Percentiles rank a stretch among this genome's conserved stretches.
Conservation (phyloP, 1,140 invertebrate species). For the Ladona fulva region DNA sequence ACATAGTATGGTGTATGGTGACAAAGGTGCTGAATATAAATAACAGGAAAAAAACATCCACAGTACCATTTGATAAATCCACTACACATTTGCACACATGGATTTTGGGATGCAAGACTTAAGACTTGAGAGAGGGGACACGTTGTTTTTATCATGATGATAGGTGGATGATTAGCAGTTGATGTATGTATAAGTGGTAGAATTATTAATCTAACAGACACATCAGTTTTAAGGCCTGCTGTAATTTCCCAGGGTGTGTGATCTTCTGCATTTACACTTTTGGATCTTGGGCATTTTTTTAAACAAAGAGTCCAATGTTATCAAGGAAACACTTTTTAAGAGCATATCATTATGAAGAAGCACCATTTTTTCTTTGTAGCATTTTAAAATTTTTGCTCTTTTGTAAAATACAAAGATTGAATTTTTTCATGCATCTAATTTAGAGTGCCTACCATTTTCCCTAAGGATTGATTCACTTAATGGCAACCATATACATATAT, state of each 20-base stretch:
- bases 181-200: slow-evolving; percentile 1
- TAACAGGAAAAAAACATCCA: slow-evolving; percentile 24
- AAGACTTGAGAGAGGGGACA: slow-evolving; percentile 4
- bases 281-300: not conserved
- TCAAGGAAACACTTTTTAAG: not conserved
- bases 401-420: not conserved
- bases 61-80: slow-evolving; percentile 21
- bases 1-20: slow-evolving; percentile 31
- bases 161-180: slow-evolving; percentile 13
- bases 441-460: not conserved
- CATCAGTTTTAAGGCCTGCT: not conserved
- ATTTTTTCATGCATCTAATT: not conserved
- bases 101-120: not conserved
- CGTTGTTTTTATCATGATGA: not conserved
- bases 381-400: not conserved
- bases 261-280: slow-evolving; percentile 1
- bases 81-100: slow-evolving; percentile 21
- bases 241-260: not conserved
- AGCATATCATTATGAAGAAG: slow-evolving; percentile 1
- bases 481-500: not conserved
- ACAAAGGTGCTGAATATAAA: slow-evolving; percentile 29
- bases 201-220: not conserved
- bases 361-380: slow-evolving; percentile 3
- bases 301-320: not conserved
- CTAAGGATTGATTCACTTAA: not conserved